phyloP scores from a whole-genome alignment of 2,797 vertebrate genomes.

The Arvicola amphibius region DNA sequence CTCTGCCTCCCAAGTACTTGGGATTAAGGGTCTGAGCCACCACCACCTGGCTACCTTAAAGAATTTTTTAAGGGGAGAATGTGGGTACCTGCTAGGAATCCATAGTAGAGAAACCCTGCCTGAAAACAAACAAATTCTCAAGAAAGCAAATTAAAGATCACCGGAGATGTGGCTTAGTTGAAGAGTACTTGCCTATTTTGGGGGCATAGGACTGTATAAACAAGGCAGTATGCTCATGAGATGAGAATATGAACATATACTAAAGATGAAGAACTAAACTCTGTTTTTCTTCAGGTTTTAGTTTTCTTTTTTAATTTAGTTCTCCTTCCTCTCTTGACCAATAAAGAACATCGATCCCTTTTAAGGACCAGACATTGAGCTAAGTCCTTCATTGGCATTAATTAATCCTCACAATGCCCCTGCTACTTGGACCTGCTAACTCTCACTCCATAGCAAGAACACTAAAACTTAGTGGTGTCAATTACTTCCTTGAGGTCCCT shows the following conservation, averaged over 20 bases:
- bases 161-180: not conserved
- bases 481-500: not conserved
- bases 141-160: not conserved
- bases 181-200: not conserved
- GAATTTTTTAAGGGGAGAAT: not conserved
- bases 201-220: not conserved
- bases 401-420: not conserved
- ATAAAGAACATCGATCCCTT: not conserved
- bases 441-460: not conserved
- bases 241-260: not conserved
- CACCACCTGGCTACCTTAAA: not conserved
- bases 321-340: conserved; percentile 30
- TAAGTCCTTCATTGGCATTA: not conserved
- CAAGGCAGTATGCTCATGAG: too few species aligned
- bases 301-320: not conserved
- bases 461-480: not conserved
- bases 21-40: not conserved
- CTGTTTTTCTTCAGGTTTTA: not conserved
- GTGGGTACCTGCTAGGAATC: not conserved
- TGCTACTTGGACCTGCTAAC: not conserved
- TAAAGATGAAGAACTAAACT: not conserved
- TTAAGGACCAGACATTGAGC: not conserved
- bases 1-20: not conserved
- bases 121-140: not conserved
- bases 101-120: not conserved